Conservation (phyloP, 2,888 invertebrate species). For the Heterodera filipjevi region DNA sequence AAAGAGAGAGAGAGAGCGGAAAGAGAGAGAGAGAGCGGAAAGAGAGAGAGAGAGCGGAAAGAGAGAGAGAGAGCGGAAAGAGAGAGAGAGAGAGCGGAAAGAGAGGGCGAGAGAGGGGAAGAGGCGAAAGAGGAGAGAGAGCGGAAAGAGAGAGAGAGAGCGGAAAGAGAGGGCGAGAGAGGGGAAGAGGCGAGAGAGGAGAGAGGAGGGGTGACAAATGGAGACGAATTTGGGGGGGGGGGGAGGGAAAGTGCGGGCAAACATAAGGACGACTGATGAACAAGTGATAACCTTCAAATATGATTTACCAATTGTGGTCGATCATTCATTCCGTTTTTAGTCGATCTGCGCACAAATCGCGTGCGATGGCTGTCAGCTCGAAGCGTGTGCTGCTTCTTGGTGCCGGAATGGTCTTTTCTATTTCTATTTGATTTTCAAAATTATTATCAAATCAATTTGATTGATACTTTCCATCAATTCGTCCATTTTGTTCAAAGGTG, state of each 20-base stretch:
- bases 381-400: slow-evolving; percentile 80
- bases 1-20: not conserved
- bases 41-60: not conserved
- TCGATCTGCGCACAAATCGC: slow-evolving; percentile 78
- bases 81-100: too few relatives aligned
- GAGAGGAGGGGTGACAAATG: too few relatives aligned
- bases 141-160: too few relatives aligned
- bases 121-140: too few relatives aligned
- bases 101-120: too few relatives aligned
- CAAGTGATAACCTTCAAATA: too few relatives aligned
- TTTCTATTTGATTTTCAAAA: not conserved
- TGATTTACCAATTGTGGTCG: slow-evolving; percentile 44
- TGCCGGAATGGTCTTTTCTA: slow-evolving; percentile 77
- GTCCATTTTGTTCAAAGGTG: slow-evolving; percentile 67
- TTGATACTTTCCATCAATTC: not conserved
- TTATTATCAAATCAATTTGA: not conserved
- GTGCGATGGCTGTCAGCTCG: slow-evolving; percentile 68
- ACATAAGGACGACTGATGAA: too few relatives aligned
- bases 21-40: not conserved
- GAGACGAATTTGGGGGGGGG: too few relatives aligned
- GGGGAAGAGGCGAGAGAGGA: too few relatives aligned
- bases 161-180: too few relatives aligned
- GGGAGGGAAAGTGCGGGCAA: too few relatives aligned
- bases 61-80: too few relatives aligned
- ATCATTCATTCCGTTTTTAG: slow-evolving; percentile 17